Conservation (phyloP, 2,888 invertebrate genomes). For the Caenorhabditis japonica region DNA sequence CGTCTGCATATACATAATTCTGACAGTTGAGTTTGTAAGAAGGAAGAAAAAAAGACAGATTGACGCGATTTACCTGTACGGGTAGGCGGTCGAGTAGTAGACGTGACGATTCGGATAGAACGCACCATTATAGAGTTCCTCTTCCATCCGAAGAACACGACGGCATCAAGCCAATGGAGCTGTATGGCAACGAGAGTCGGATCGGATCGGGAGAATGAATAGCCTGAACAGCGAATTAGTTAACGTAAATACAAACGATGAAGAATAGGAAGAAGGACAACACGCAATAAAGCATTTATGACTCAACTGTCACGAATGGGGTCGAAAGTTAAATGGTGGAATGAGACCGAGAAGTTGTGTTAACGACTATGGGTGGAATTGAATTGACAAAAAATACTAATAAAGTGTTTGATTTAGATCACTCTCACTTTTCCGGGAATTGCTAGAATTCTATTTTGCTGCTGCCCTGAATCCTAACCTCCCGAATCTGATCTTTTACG, state of each 20-base stretch:
- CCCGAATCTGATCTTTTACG: no score
- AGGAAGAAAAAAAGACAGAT: no score
- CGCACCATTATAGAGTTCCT: conserved; percentile 50
- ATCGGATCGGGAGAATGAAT: no score
- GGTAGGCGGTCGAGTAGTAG: conserved; percentile 46
- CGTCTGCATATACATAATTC: no score
- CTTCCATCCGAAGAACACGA: conserved; percentile 46
- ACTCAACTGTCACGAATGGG: conserved; percentile 41
- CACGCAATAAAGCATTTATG: conserved; percentile 49
- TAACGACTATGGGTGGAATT: conserved; percentile 6
- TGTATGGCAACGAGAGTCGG: no score
- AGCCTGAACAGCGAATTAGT: no score
- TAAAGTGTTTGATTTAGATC: no score
- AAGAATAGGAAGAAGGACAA: conserved; percentile 18
- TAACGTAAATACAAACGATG: neutral
- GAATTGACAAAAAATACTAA: no score
- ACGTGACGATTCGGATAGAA: conserved; percentile 47
- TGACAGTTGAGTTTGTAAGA: no score
- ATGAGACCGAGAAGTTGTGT: conserved; percentile 8
- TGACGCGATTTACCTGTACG: conserved; percentile 29
- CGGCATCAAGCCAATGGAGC: conserved; percentile 26
- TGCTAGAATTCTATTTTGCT: no score
- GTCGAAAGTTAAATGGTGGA: conserved; percentile 38
- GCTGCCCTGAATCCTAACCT: no score
- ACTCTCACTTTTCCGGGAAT: no score